Conservation (phyloP, 64 coral and sea anemone genomes). For the Stichodactyla helianthus region DNA sequence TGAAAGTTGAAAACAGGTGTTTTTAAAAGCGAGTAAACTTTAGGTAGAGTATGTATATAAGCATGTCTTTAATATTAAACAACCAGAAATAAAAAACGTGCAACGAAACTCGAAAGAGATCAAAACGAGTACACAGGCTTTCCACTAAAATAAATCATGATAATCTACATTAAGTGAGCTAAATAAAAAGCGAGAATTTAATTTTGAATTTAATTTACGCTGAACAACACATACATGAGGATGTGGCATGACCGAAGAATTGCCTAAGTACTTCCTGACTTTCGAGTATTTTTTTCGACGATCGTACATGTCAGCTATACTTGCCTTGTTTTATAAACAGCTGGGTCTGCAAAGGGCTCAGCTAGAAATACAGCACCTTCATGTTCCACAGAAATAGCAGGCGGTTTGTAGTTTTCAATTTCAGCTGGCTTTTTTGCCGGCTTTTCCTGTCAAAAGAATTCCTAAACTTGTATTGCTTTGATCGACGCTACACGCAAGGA, state of each 20-base stretch:
- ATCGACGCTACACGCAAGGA: not conserved
- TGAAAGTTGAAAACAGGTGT: not conserved
- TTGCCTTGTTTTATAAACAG: slow-evolving; percentile 43
- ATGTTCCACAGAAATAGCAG: slow-evolving; percentile 36
- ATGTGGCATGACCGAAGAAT: not conserved
- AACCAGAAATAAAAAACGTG: not conserved
- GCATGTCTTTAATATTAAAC: slow-evolving; percentile 1
- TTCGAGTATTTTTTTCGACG: not conserved
- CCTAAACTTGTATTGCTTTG: not conserved
- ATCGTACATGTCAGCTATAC: not conserved
- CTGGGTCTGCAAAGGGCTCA: slow-evolving; percentile 48
- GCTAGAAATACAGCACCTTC: slow-evolving; percentile 49
- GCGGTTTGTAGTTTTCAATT: slow-evolving; percentile 43
- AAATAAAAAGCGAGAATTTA: not conserved
- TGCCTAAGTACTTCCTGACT: not conserved
- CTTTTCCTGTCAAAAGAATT: slow-evolving; percentile 43
- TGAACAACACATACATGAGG: not conserved
- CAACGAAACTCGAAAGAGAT: not conserved
- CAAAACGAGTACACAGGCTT: not conserved
- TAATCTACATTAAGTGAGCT: not conserved
- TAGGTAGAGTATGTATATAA: not conserved
- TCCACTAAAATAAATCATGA: not conserved
- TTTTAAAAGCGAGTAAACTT: not conserved
- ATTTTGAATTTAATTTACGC: not conserved
- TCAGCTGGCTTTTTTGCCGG: slow-evolving; percentile 47